Evolutionary conservation across 1,140 invertebrate species (phyloP), one percentile per base, ranked within the genome.

Genomic region (Drosophila leontia): DNA sequence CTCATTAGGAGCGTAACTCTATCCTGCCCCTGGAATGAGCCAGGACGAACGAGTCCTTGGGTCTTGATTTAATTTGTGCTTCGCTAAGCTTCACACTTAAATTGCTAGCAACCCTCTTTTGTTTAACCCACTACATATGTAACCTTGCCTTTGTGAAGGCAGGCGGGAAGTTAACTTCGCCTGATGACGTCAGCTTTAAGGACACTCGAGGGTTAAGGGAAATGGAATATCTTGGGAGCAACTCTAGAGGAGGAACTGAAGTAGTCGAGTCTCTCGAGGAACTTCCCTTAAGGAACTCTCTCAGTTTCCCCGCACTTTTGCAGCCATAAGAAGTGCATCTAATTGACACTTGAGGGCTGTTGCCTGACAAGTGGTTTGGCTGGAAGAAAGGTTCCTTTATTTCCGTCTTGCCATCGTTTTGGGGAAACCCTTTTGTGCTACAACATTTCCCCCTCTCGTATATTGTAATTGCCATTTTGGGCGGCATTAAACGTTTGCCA

Each of bases 401-500:
- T 71, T 58, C 78, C 72, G 34, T 50, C 26, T 47, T 32, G n/a
- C 48, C 23, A 23, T 39, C 23, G 65, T 17, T 67, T 70, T 47
- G 39, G 48, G 67, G 48, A 70, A 70, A 70, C 67, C 67, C 67
- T 70, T 70, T 70, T 70, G 68, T 74, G 68, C 32, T 11, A 19
- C 44, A 34, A 19, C 44, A 34, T 34, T 55, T 55, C 13, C 63
- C 69, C 55, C 41, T 50, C 29, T 51, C 50, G 34, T 51, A 79
- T 59, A 87, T 87, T 87, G 83, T 88, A 87, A 87, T 87, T 88
- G 77, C 84, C 80, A 88, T 83, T 78, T 78, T 80, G 84, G 84
- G 77, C 44, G 68, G 55, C 77, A 83, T 87, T 87, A 88, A 88
- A 87, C 85, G 84, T 78, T 87, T 88, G 76, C 57, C 75, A 72